Conservation (phyloP, 2,797 vertebrate species). For the Myotis myotis region DNA sequence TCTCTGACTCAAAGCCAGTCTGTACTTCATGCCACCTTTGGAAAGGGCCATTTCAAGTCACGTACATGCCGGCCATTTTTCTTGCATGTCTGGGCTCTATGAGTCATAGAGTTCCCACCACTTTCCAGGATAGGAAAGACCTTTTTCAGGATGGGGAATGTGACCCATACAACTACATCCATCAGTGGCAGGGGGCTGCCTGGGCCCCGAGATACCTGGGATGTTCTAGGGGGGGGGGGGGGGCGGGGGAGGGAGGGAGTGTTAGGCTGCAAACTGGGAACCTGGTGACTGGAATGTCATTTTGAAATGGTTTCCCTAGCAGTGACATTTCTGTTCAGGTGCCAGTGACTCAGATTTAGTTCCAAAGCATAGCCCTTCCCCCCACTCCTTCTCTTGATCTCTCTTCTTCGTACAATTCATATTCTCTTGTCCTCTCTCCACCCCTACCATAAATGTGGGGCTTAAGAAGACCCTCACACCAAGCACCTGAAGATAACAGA, state of each 20-base stretch:
- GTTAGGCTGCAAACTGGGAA: not conserved
- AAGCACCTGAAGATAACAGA: not conserved
- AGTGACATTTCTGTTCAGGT: slow-evolving; percentile 26
- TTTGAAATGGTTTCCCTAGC: slow-evolving; percentile 52
- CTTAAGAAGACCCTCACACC: not conserved
- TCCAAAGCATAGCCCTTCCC: not conserved
- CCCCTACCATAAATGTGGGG: not conserved
- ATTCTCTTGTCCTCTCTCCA: not conserved
- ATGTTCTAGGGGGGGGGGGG: accelerated
- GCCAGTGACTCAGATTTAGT: not conserved
- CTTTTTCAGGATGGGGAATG: not conserved
- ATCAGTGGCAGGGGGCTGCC: not conserved
- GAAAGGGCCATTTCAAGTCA: slow-evolving; percentile 24
- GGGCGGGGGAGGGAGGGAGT: accelerated
- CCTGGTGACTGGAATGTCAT: not conserved
- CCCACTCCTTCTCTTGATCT: not conserved
- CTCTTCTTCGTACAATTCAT: not conserved
- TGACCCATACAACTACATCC: not conserved
- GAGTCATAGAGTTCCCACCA: slow-evolving; percentile 33
- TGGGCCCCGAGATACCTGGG: not conserved
- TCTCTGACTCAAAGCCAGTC: slow-evolving; percentile 39
- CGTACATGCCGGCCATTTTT: slow-evolving; percentile 19
- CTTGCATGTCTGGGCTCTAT: not conserved
- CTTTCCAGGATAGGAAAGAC: not conserved
- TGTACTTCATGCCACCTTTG: slow-evolving; percentile 13